These are phyloP conservation scores for Polia nebulosa DNA, from an alignment of 2,888 invertebrate genomes.

Conservation along the genomic window DNA sequence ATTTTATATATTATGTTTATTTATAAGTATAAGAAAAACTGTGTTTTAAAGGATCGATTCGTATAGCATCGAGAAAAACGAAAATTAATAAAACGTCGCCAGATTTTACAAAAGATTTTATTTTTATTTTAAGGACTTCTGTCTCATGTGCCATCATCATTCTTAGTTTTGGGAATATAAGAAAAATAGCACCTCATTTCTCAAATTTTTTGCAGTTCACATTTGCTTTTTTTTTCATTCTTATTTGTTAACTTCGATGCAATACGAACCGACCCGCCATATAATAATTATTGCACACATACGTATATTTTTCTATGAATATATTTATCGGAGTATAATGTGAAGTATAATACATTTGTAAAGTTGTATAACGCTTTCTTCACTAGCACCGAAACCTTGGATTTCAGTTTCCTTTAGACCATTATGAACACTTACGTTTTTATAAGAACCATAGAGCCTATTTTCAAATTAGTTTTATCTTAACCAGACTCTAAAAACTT, in stretches of 20 bases:
- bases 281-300: constrained; percentile 64
- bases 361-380: constrained; percentile 74
- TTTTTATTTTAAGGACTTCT: not conserved
- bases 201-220: too few species aligned
- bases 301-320: constrained; percentile 64
- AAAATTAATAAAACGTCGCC: not conserved
- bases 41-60: constrained; percentile 39
- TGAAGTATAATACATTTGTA: constrained; percentile 67
- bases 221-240: too few species aligned
- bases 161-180: not conserved
- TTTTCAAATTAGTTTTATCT: constrained; percentile 21
- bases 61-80: constrained; percentile 17
- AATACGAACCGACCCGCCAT: constrained; percentile 24
- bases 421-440: constrained; percentile 87
- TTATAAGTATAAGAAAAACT: constrained; percentile 57
- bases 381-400: constrained; percentile 85
- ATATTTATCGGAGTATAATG: constrained; percentile 61
- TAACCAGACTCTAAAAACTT: not conserved
- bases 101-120: not conserved
- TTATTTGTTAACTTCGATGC: constrained; percentile 1
- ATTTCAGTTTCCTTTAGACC: constrained; percentile 83
- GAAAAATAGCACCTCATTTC: not conserved
- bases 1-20: constrained; percentile 53
- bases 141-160: not conserved
- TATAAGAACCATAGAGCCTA: constrained; percentile 55